Conservation (phyloP, 2,888 invertebrate species). For the Pemphredon lugubris region DNA sequence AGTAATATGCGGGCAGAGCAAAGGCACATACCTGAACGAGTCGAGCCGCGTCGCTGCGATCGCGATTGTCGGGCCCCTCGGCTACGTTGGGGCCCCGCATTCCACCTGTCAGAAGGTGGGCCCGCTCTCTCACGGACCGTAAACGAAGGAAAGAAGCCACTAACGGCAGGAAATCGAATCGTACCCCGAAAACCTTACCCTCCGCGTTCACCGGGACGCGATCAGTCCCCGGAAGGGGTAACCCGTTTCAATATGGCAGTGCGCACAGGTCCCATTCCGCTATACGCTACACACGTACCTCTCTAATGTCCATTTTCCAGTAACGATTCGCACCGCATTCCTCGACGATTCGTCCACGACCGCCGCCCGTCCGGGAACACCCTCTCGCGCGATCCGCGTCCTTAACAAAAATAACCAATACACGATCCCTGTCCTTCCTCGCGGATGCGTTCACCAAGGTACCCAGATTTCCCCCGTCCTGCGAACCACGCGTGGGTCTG, state of each 20-base stretch:
- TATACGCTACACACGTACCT: slow-evolving; percentile 27
- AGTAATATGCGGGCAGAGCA: slow-evolving; percentile 30
- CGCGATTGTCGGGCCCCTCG: slow-evolving; percentile 63
- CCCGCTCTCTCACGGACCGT: slow-evolving; percentile 47
- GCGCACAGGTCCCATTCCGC: slow-evolving; percentile 17
- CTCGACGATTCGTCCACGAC: slow-evolving; percentile 5
- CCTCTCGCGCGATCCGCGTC: no score
- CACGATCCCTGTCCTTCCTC: no score
- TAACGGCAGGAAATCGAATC: slow-evolving; percentile 34
- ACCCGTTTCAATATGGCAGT: slow-evolving; percentile 75
- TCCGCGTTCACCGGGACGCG: slow-evolving; percentile 1
- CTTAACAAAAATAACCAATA: no score
- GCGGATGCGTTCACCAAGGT: slow-evolving; percentile 23
- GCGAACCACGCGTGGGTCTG: slow-evolving; percentile 46
- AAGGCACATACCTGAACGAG: slow-evolving; percentile 70
- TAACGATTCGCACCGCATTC: slow-evolving; percentile 46
- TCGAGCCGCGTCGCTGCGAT: slow-evolving; percentile 68
- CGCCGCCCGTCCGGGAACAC: background rate
- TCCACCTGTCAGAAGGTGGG: slow-evolving; percentile 75
- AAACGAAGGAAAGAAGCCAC: slow-evolving; percentile 38
- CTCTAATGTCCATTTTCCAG: slow-evolving; percentile 57
- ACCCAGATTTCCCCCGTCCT: slow-evolving; percentile 21
- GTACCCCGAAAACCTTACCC: slow-evolving; percentile 19
- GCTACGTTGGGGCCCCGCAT: slow-evolving; percentile 60
- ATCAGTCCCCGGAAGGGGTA: slow-evolving; percentile 13